phyloP scores from a whole-genome alignment of 92 coral and sea anemone species.

The Porites lobata region DNA sequence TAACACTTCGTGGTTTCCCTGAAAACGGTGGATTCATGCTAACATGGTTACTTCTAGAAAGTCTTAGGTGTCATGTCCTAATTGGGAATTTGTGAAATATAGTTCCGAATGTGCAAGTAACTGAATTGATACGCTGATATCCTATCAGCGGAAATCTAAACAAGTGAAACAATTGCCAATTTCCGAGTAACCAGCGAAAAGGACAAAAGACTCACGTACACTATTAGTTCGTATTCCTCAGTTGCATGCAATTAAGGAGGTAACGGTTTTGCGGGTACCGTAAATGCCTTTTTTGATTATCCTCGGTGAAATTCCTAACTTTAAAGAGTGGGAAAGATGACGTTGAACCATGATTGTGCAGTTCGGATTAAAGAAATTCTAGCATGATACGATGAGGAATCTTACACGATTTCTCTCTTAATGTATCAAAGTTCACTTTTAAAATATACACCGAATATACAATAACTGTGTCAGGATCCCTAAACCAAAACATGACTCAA shows the following conservation, averaged over 20 bases:
- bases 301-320: conserved; percentile 9
- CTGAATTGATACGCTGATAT: conserved; percentile 1
- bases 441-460: conserved; percentile 19
- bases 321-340: neutral
- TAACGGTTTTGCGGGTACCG: conserved; percentile 23
- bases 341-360: neutral
- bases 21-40: neutral
- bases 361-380: neutral
- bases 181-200: conserved; percentile 22
- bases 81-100: neutral
- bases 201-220: conserved; percentile 13
- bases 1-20: neutral
- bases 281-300: neutral
- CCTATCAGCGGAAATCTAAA: conserved; percentile 28
- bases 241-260: conserved; percentile 33
- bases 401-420: neutral
- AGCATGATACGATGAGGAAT: neutral
- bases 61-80: neutral
- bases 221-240: neutral
- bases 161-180: conserved; percentile 4
- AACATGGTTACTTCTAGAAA: neutral
- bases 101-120: conserved; percentile 4
- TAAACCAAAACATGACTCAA: conserved; percentile 30
- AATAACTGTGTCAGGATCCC: conserved; percentile 3
- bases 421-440: conserved; percentile 21